A percentile compares a stretch with the other conserved stretches of the same genome.
Evolutionary conservation across 2,888 invertebrate genomes (phyloP).

Genomic region (Hyalella azteca): DNA sequence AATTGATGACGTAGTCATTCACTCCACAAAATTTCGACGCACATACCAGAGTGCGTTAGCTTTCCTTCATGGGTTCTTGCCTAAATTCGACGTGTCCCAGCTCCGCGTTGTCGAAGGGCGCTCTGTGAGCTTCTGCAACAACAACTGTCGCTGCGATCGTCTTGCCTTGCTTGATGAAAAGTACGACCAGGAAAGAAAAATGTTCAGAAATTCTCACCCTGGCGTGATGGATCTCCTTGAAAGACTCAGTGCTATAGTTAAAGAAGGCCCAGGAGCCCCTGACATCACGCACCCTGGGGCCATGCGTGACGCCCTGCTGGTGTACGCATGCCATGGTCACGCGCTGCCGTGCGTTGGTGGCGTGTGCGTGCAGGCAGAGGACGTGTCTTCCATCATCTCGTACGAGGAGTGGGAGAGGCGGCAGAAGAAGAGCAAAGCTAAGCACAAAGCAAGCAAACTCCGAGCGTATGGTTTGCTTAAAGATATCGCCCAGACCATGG

Average conservation of each 20-base stretch:
- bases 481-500: slow-evolving; percentile 80
- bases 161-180: slow-evolving; percentile 52
- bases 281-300: slow-evolving; percentile 72
- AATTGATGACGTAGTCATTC: slow-evolving; percentile 68
- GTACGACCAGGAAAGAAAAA: slow-evolving; percentile 70
- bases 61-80: slow-evolving; percentile 75
- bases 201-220: slow-evolving; percentile 75
- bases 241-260: slow-evolving; percentile 49
- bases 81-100: slow-evolving; percentile 71
- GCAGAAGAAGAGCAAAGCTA: slow-evolving; percentile 66
- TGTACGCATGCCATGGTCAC: slow-evolving; percentile 84
- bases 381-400: slow-evolving; percentile 79
- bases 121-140: slow-evolving; percentile 83
- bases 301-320: slow-evolving; percentile 79
- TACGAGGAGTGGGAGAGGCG: slow-evolving; percentile 82
- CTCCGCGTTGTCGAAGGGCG: slow-evolving; percentile 77
- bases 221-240: slow-evolving; percentile 75
- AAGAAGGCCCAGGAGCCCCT: slow-evolving; percentile 61
- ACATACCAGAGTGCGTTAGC: slow-evolving; percentile 91
- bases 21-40: slow-evolving; percentile 83
- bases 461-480: slow-evolving; percentile 82
- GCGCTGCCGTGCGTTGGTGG: slow-evolving; percentile 75
- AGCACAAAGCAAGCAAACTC: slow-evolving; percentile 70
- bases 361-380: slow-evolving; percentile 69
- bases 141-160: slow-evolving; percentile 70